phyloP scores from a whole-genome alignment of 2,113 vertebrate genomes.

The Rynchops niger region DNA sequence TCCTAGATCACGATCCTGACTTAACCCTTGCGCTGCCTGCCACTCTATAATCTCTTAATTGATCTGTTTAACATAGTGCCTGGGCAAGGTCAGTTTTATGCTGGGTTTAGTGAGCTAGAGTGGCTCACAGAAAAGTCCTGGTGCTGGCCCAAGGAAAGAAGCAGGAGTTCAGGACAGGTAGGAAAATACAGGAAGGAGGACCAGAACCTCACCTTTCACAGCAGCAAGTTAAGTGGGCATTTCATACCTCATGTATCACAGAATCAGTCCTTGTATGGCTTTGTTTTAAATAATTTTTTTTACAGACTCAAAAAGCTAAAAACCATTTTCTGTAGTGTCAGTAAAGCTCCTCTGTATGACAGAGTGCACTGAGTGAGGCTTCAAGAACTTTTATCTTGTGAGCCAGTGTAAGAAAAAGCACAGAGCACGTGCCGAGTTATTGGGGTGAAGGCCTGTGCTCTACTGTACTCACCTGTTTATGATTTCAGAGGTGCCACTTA shows the following conservation, averaged over 20 bases:
- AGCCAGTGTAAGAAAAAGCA: neutral
- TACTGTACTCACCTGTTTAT: neutral
- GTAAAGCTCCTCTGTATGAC: neutral
- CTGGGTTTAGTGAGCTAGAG: neutral
- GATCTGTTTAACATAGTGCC: neutral
- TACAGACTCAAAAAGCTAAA: neutral
- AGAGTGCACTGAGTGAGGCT: neutral
- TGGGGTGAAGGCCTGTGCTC: neutral
- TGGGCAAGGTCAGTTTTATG: neutral
- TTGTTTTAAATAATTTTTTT: neutral
- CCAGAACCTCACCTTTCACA: neutral
- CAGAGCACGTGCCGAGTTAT: neutral
- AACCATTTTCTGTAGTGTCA: neutral
- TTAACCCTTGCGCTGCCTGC: neutral
- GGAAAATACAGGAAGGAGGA: neutral
- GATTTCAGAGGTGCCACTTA: neutral
- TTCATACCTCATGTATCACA: neutral
- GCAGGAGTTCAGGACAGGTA: neutral
- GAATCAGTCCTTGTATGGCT: neutral
- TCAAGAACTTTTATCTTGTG: neutral
- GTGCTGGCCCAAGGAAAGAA: neutral
- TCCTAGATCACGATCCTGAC: neutral
- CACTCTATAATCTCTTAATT: neutral
- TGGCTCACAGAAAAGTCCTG: neutral
- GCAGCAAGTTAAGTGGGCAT: neutral